Base-by-base conservation (phyloP, 2,797 vertebrate species). In the Etheostoma nigrum region DNA sequence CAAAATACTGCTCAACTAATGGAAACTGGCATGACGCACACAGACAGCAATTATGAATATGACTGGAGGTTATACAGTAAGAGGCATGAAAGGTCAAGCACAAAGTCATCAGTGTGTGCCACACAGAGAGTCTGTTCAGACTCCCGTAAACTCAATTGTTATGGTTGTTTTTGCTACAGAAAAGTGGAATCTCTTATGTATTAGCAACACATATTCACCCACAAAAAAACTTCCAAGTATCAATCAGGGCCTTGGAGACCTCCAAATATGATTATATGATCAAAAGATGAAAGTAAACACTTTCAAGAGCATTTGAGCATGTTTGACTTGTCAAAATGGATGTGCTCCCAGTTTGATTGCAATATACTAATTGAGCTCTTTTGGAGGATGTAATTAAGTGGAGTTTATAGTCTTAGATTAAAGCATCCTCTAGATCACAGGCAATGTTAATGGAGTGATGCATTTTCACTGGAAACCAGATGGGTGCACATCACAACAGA, bases 371-470 rank as follows among this genome's bases (percentile, higher is more conserved):
- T 91, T 88, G 83, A 91, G 88, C 79, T 88, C 76, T 91, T 94
- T 93, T 90, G 82, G 90, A 93, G 94, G 94, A 95, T 94, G 93
- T 94, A 95, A 95, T 95, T 95, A 96, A 95, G 89, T 92, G 81
- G 83, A 93, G 95, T 95, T 96, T 95, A 95, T 93, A 94, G 93
- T 93, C 89, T 92, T 94, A 95, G 95, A 96, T 96, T 95, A 95
- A 96, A 96, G 95, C 93, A 86, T 93, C 90, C 88, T 92, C 83
- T 82, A 94, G 94, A 96, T 96, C 95, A 96, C 91, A 96, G 94
- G 94, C 92, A 88, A 91, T 89, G 91, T 89, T 94, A 96, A 96
- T 95, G 93, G 91, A 91, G 91, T 95, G 94, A 93, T 95, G 93
- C 92, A 91, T 92, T 95, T 94, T 93, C 90, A 86, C 93, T 95